Evolutionary conservation across 2,888 invertebrate species (phyloP).

Genomic region (Coenonympha glycerion): DNA sequence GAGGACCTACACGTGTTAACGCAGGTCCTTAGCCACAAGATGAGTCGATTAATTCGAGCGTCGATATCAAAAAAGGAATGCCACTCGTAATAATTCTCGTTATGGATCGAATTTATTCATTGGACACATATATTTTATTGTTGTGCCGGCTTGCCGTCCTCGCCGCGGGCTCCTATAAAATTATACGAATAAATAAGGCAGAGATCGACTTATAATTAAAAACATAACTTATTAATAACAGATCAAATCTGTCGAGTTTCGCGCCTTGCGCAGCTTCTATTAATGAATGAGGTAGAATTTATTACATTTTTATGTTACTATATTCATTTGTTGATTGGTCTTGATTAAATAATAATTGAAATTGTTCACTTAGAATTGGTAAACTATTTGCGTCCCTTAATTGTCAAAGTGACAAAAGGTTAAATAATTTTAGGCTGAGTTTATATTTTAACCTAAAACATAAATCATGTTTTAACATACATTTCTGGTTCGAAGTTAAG

Average conservation of each 20-base stretch:
- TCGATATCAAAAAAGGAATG: constrained; percentile 50
- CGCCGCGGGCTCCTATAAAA: constrained; percentile 73
- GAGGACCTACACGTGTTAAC: neutral
- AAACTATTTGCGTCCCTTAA: too few relatives aligned
- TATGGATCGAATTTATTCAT: constrained; percentile 72
- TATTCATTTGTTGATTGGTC: constrained; percentile 20
- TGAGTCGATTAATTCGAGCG: constrained; percentile 34
- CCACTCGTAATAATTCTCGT: constrained; percentile 65
- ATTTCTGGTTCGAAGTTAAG: too few relatives aligned
- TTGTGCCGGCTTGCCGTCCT: constrained; percentile 46
- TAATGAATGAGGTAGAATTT: constrained; percentile 11
- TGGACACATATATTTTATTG: constrained; percentile 64
- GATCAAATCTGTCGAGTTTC: constrained; percentile 70
- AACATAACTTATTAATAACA: constrained; percentile 74
- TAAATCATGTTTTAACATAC: too few relatives aligned
- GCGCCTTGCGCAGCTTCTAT: constrained; percentile 40
- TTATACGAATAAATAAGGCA: constrained; percentile 71
- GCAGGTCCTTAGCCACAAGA: constrained; percentile 8
- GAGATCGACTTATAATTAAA: constrained; percentile 70
- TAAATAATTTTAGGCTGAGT: too few relatives aligned
- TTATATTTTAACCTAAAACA: too few relatives aligned
- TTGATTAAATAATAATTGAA: too few relatives aligned
- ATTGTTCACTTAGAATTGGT: too few relatives aligned
- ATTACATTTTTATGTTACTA: constrained; percentile 17
- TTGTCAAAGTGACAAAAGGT: too few relatives aligned